Conservation (phyloP, 2,888 invertebrate genomes). For the Ophioninae sp. region DNA sequence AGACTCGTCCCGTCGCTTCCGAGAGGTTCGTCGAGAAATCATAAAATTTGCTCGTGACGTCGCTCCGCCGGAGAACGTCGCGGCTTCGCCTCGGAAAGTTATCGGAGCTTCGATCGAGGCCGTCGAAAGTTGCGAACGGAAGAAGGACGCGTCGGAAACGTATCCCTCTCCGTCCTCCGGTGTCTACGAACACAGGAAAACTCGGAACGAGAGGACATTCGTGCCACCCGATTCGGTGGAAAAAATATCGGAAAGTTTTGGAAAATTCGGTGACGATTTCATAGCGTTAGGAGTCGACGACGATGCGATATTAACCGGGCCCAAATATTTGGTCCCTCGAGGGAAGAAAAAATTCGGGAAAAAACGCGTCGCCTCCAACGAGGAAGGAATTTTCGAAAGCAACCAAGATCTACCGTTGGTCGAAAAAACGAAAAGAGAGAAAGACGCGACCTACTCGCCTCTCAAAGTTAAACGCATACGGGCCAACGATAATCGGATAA, state of each 20-base stretch:
- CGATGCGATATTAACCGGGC: conserved; percentile 34
- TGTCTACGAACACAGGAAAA: conserved; percentile 75
- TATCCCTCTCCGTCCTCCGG: conserved; percentile 64
- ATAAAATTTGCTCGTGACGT: conserved; percentile 60
- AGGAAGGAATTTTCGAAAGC: not conserved
- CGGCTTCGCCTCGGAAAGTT: conserved; percentile 41
- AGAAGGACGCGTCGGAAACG: conserved; percentile 26
- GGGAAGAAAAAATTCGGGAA: conserved; percentile 64
- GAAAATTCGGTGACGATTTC: conserved; percentile 69
- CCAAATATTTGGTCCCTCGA: conserved; percentile 20
- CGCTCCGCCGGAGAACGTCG: conserved; percentile 44
- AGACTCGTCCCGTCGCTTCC: conserved; percentile 65
- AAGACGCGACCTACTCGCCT: conserved; percentile 69
- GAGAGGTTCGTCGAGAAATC: conserved; percentile 68
- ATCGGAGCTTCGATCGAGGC: conserved; percentile 38
- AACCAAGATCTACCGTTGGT: conserved; percentile 17
- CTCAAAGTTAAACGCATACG: conserved; percentile 76
- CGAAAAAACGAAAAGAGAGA: conserved; percentile 35
- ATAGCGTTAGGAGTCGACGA: conserved; percentile 69
- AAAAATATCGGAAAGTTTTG: conserved; percentile 15
- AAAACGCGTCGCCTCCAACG: conserved; percentile 41
- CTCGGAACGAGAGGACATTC: conserved; percentile 73
- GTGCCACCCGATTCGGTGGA: conserved; percentile 66
- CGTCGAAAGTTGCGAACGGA: conserved; percentile 29
- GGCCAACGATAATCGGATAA: conserved; percentile 73